These are phyloP conservation scores for Trichopoda pennipes DNA, from an alignment of 2,888 invertebrate species.

Conservation along the genomic window DNA sequence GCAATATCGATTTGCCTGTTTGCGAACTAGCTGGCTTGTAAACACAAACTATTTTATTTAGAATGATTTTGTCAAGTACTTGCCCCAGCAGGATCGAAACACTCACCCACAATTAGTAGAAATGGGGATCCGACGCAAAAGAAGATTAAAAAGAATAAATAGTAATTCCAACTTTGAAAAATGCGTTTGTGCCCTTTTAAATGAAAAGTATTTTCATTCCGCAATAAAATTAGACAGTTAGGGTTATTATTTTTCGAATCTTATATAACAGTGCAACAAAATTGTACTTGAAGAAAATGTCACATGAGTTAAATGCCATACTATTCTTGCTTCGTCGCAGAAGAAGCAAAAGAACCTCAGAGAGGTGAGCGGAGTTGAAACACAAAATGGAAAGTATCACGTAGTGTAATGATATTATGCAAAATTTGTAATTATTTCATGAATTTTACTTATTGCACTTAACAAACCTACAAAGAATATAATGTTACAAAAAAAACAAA, in stretches of 20 bases:
- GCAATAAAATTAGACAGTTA: background rate
- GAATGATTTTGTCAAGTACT: no score
- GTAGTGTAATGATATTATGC: conserved; percentile 34
- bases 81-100: no score
- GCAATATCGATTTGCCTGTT: no score
- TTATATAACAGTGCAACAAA: conserved; percentile 42
- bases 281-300: conserved; percentile 64
- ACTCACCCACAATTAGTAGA: no score
- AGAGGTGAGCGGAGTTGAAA: background rate
- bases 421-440: conserved; percentile 56
- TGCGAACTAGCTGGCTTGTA: no score
- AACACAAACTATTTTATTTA: no score
- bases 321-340: background rate
- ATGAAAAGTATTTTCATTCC: no score
- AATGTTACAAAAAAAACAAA: conserved; percentile 55
- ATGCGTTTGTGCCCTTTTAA: no score
- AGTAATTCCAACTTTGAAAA: no score
- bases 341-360: background rate
- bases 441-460: conserved; percentile 8
- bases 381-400: background rate
- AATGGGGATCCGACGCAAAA: no score
- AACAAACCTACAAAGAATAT: conserved; percentile 29
- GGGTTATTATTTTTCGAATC: background rate
- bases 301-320: conserved; percentile 46
- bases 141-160: no score